phyloP scores from a whole-genome alignment of 2,113 vertebrate species.

The Pelecanoides urinatrix region DNA sequence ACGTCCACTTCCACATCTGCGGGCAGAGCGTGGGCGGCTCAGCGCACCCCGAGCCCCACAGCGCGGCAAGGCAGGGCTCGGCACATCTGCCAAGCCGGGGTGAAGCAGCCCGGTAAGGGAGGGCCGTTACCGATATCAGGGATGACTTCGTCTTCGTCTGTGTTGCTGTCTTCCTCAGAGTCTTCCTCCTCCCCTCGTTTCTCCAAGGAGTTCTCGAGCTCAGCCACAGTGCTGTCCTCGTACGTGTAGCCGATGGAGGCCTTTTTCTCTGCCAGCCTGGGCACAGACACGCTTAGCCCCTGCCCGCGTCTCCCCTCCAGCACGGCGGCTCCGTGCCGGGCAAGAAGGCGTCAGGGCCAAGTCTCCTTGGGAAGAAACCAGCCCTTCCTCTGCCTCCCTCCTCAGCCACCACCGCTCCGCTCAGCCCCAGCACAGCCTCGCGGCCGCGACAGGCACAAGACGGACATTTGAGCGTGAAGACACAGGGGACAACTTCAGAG shows the following conservation, averaged over 20 bases:
- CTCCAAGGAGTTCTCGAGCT: conserved; percentile 80
- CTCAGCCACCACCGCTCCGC: background rate
- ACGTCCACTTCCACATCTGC: conserved; percentile 95
- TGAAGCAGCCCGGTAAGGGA: rapidly evolving
- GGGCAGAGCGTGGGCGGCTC: background rate
- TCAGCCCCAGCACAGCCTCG: background rate
- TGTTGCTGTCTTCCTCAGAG: conserved; percentile 90
- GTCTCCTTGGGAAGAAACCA: background rate
- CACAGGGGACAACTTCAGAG: background rate
- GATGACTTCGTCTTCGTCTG: conserved; percentile 93
- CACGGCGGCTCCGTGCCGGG: rapidly evolving
- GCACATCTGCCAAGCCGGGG: rapidly evolving
- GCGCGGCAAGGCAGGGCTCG: background rate
- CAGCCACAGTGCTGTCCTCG: conserved; percentile 90
- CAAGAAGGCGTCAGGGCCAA: background rate
- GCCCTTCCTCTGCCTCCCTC: background rate
- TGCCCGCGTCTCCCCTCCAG: background rate
- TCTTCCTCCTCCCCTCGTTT: conserved; percentile 86
- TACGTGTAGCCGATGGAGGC: conserved; percentile 95
- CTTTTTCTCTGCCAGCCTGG: conserved; percentile 90
- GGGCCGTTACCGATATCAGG: conserved; percentile 86
- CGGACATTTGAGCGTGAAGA: rapidly evolving
- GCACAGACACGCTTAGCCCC: background rate
- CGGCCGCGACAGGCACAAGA: background rate
- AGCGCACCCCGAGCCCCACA: background rate